Conservation (phyloP, 2,797 vertebrate genomes). For the Picus viridis region DNA sequence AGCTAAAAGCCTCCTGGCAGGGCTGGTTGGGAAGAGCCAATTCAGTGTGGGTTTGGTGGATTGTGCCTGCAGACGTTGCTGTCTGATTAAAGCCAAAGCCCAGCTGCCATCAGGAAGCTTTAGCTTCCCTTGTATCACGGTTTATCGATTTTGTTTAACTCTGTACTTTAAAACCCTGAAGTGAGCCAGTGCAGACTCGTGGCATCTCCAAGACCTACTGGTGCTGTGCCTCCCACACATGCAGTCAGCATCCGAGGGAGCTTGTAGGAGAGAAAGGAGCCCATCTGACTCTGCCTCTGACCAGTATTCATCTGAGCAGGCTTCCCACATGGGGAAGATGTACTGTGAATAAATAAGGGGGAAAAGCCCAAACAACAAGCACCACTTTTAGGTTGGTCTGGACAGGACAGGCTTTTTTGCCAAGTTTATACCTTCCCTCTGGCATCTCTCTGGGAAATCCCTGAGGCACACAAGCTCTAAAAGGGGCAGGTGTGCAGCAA, state of each 20-base stretch:
- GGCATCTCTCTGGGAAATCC: not conserved
- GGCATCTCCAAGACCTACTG: not conserved
- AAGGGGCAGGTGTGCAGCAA: not conserved
- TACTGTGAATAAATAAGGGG: not conserved
- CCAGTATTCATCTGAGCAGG: fast-evolving
- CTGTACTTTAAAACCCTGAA: not conserved
- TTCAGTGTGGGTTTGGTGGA: not conserved
- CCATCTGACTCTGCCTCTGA: not conserved
- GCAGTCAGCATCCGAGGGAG: not conserved
- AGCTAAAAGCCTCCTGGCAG: not conserved
- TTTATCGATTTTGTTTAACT: not conserved
- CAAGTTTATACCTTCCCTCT: not conserved
- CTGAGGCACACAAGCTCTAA: not conserved
- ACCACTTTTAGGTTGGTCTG: not conserved
- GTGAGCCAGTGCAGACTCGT: not conserved
- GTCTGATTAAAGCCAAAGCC: not conserved
- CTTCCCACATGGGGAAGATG: not conserved
- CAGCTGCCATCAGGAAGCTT: not conserved
- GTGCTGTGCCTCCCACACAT: not conserved
- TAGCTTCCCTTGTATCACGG: not conserved
- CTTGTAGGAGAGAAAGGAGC: not conserved
- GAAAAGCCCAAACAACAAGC: not conserved
- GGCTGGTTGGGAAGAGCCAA: not conserved
- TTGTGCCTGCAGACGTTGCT: not conserved
- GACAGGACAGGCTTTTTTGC: not conserved